Evolutionary conservation across 1,140 invertebrate species (phyloP), one percentile per base, ranked within the genome.

Genomic region (Caenorhabditis remanei): DNA sequence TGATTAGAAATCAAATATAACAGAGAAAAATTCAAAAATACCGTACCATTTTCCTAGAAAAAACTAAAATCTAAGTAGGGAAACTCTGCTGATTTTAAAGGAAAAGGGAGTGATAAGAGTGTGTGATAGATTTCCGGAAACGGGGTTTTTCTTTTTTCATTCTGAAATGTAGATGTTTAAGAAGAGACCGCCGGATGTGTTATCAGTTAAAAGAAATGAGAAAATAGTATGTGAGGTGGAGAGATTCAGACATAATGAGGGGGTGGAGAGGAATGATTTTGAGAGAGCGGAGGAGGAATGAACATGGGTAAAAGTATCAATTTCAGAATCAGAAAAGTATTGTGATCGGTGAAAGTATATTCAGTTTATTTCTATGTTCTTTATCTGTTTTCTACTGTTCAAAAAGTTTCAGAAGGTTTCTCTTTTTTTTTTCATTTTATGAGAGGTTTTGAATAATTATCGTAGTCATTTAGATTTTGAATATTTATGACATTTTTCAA

Each of bases 161-260:
- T 13, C 46, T 24, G 11, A 79, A 50, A 71, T 53, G 9, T 41
- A n/a, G 40, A 5, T 41, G 8, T 50, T 79, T 79, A 21, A 48
- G 71, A 79, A 79, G 71, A 79, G 71, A 79, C 71, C 71, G 71
- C 46, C 46, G n/a, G 71, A 79, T 50, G 71, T 79, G 43, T 79
- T 79, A 79, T 79, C 71, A 79, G 71, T 79, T 13, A 13, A 13
- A 63, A 63, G 9, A 63, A 40, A 11, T 11, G 11, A 14, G 5
- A 24, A 63, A 32, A 63, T 24, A 63, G 24, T 63, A 11, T 7
- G n/a, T 21, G 61, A 32, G 32, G 2, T 63, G 61, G 46, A 50
- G 46, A 79, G 71, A 79, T 5, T 11, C n/a, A 79, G 71, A 50
- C 7, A 79, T 9, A 16, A 50, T 24, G 46, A 79, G 41, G 16